These are phyloP conservation scores for Melieria crassipennis DNA, from an alignment of 2,888 invertebrate genomes.

Conservation along the genomic window DNA sequence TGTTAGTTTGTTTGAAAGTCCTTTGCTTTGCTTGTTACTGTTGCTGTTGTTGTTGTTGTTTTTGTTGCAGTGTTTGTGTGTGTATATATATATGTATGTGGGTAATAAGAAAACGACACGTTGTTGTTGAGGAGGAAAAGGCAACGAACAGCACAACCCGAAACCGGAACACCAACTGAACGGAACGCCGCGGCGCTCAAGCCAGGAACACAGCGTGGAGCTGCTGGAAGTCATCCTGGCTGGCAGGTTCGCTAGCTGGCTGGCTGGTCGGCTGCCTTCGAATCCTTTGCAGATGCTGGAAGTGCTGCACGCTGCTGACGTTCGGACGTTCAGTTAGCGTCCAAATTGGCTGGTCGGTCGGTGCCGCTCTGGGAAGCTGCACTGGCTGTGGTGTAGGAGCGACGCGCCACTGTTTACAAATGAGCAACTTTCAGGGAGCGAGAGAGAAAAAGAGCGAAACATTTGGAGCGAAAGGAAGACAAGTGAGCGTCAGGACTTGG, in stretches of 20 bases:
- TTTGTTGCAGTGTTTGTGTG: slow-evolving; percentile 13
- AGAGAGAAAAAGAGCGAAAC: slow-evolving; percentile 6
- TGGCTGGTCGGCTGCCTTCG: neutral
- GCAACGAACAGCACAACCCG: slow-evolving; percentile 68
- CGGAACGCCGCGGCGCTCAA: slow-evolving; percentile 47
- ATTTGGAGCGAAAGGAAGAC: neutral
- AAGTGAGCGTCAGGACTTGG: neutral
- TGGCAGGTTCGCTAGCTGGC: neutral
- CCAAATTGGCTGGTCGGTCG: neutral
- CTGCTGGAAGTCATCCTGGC: slow-evolving; percentile 6
- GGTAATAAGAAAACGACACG: slow-evolving; percentile 43
- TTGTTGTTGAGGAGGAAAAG: slow-evolving; percentile 62
- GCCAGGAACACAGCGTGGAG: slow-evolving; percentile 20
- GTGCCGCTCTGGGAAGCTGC: slow-evolving; percentile 13
- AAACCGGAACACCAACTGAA: slow-evolving; percentile 68
- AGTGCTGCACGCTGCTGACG: slow-evolving; percentile 8
- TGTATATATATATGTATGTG: slow-evolving; percentile 42
- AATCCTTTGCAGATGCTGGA: slow-evolving; percentile 37
- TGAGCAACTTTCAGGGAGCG: neutral
- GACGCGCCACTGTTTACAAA: neutral
- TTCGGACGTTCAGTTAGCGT: neutral
- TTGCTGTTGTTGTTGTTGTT: slow-evolving; percentile 1
- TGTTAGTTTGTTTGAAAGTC: neutral
- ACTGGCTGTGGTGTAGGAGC: neutral
- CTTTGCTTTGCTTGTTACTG: neutral